Base-by-base conservation (phyloP, 2,113 vertebrate genomes). In the Naja naja region DNA sequence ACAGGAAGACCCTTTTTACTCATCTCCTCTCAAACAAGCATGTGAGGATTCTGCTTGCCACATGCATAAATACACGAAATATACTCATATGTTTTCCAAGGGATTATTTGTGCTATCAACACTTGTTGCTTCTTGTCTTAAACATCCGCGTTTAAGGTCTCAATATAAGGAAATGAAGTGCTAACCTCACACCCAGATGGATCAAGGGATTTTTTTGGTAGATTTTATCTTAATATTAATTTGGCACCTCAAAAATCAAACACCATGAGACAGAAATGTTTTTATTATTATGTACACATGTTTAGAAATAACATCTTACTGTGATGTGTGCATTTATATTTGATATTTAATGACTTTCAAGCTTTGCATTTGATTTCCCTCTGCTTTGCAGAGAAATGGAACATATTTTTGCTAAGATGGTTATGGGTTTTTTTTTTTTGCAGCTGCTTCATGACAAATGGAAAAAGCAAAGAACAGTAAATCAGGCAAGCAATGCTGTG, bases 251-350 rank as follows among this genome's bases (percentile, higher is more conserved):
- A 97, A 95, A 97, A 96, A 93, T 95, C 94, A 97, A 97, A 97
- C 97, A 97, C 95, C 96, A 95, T 85, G 93, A 97, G 96, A 97
- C 96, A 95, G 96, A 97, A 97, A 97, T 94, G 96, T 95, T 97
- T 97, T 97, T 94, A 95, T 96, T 97, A 97, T 96, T 94, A 97
- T 97, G 96, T 91, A 94, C 95, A 94, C 92, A 94, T 95, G 96
- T 96, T 97, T 96, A 97, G 96, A 96, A 95, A 94, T 94, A 97
- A 97, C 95, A 97, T 97, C 96, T 96, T 95, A 96, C 94, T 96
- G 95, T 97, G 97, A 98, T 98, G 96, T 94, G 96, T 95, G 95
- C 96, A 97, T 98, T 98, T 98, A 97, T 97, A 96, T 97, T 97
- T 97, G 96, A 97, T 96, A 97, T 96, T 97, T 97, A 97, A 97